phyloP scores from a whole-genome alignment of 2,888 invertebrate genomes.

The Glomeris marginata region DNA sequence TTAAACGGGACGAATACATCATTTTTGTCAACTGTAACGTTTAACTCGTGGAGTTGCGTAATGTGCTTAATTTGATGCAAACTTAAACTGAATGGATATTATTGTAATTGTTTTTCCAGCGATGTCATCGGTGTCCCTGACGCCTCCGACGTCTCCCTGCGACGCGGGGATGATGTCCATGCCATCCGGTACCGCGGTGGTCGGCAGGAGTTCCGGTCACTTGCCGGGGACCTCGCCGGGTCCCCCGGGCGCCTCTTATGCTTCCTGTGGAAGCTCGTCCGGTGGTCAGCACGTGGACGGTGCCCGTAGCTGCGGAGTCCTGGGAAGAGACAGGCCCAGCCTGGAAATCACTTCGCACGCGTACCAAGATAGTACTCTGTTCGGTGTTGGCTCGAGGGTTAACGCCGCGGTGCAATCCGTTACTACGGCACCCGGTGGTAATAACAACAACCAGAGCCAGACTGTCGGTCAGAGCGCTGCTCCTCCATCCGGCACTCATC shows the following conservation, averaged over 20 bases:
- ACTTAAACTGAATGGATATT: not conserved
- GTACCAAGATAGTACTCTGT: slow-evolving; percentile 55
- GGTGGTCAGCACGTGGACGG: not conserved
- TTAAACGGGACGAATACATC: too few relatives aligned
- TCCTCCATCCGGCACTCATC: slow-evolving; percentile 25
- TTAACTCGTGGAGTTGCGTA: too few relatives aligned
- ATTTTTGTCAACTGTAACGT: too few relatives aligned
- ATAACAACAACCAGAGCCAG: slow-evolving; percentile 6
- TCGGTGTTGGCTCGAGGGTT: slow-evolving; percentile 16
- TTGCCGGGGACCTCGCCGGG: not conserved
- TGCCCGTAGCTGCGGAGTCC: not conserved
- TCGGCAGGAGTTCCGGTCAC: slow-evolving; percentile 1
- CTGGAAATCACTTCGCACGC: slow-evolving; percentile 31
- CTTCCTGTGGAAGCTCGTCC: not conserved
- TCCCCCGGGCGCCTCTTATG: not conserved
- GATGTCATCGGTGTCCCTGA: slow-evolving; percentile 18
- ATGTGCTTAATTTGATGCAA: too few relatives aligned
- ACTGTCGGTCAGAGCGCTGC: slow-evolving; percentile 17
- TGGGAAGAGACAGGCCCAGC: slow-evolving; percentile 9
- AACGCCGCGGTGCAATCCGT: slow-evolving; percentile 10
- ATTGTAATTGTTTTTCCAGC: slow-evolving; percentile 13
- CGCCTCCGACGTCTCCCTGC: slow-evolving; percentile 26
- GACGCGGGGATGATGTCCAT: slow-evolving; percentile 17
- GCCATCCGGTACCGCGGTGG: too few relatives aligned
- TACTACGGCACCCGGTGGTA: not conserved